A percentile compares a stretch with the other conserved stretches of the same genome.
phyloP scores from a whole-genome alignment of 1,140 invertebrate genomes.

The Cydia splendana region DNA sequence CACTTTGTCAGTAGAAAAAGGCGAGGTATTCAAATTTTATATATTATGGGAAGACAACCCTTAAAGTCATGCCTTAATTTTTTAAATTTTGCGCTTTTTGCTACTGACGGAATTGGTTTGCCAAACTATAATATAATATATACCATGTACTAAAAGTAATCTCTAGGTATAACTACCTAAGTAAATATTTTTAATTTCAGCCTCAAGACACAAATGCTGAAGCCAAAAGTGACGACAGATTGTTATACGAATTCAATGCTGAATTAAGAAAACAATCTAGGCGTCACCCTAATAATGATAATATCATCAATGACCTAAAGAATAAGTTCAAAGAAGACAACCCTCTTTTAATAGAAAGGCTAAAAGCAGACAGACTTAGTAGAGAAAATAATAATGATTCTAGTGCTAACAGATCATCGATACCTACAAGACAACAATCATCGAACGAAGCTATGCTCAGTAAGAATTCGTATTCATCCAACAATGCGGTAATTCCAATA shows the following conservation, averaged over 20 bases:
- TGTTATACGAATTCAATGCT: constrained; percentile 64
- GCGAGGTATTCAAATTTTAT: not conserved
- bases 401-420: constrained; percentile 31
- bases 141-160: too few relatives aligned
- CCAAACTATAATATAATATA: too few relatives aligned
- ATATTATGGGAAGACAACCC: too few relatives aligned
- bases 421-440: not conserved
- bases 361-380: constrained; percentile 43
- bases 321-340: constrained; percentile 61
- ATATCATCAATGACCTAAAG: constrained; percentile 48
- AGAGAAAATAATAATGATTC: constrained; percentile 33
- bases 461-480: constrained; percentile 23
- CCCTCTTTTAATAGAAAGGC: constrained; percentile 51
- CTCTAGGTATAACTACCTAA: constrained; percentile 20
- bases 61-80: too few relatives aligned
- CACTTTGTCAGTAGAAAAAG: not conserved
- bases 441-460: not conserved
- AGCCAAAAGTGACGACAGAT: constrained; percentile 49
- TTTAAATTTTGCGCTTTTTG: not conserved
- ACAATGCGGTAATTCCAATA: not conserved
- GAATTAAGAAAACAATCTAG: constrained; percentile 59
- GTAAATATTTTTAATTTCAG: constrained; percentile 44
- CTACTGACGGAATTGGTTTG: too few relatives aligned
- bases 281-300: constrained; percentile 46
- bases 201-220: constrained; percentile 47